A percentile compares a stretch with the other conserved stretches of the same genome.
These are phyloP conservation scores for Lysandra bellargus DNA, from an alignment of 2,888 invertebrate genomes.

Conservation along the genomic window DNA sequence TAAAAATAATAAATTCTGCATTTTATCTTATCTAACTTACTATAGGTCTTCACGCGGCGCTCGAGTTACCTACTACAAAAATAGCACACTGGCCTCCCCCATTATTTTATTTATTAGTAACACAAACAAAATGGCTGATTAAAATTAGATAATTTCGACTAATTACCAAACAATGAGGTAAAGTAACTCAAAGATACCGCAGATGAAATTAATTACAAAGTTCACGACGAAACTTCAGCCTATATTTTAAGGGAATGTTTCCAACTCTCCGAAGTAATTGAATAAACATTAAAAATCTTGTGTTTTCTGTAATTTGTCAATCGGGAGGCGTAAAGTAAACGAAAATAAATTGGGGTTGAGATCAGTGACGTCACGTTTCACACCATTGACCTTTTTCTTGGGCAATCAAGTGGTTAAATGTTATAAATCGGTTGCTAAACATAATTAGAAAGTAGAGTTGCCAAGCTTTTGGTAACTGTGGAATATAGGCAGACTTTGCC, in stretches of 20 bases:
- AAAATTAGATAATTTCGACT: too few species aligned
- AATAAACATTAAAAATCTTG: not conserved
- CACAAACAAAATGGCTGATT: too few species aligned
- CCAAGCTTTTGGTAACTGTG: too few species aligned
- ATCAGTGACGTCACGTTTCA: not conserved
- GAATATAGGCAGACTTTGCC: too few species aligned
- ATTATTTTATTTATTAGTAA: too few species aligned
- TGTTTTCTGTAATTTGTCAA: slow-evolving; percentile 1
- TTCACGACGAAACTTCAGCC: not conserved
- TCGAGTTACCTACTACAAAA: too few species aligned
- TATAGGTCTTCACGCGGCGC: too few species aligned
- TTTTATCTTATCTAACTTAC: too few species aligned
- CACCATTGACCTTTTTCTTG: not conserved
- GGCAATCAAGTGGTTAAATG: not conserved
- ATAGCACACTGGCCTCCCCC: too few species aligned
- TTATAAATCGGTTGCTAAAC: not conserved
- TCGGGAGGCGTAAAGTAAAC: not conserved
- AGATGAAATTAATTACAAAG: not conserved
- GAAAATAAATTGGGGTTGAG: not conserved
- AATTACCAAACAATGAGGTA: too few species aligned
- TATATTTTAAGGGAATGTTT: not conserved
- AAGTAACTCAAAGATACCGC: not conserved
- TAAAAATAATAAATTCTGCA: too few species aligned
- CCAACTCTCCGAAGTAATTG: not conserved
- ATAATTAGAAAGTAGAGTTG: not conserved